Evolutionary conservation across 1,140 invertebrate genomes (phyloP), one percentile per base, ranked within the genome.

Genomic region (Trichogramma pretiosum): DNA sequence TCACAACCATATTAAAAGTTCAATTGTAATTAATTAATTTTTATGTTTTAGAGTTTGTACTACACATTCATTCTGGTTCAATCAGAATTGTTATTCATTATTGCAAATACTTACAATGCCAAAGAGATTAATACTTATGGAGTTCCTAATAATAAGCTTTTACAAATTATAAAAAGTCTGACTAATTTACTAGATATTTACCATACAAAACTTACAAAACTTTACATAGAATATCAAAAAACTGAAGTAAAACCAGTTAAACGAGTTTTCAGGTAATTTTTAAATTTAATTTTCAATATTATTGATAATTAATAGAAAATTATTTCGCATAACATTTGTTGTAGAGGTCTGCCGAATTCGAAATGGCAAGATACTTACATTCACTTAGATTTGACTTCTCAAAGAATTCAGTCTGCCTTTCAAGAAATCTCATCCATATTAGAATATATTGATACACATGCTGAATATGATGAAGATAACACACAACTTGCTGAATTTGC

Each of bases 331-430:
- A n/a, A n/a, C n/a, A 48, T 48, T 53, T 40, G 30, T 26, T 50
- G 11, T 32, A 64, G 65, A 39, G 41, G 48, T 18, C 18, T 39
- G 22, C 38, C 41, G 33, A 48, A 16, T 33, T 59, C 59, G 13
- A 64, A 63, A 42, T 72, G 63, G 62, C 59, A 64, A 51, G 62
- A 72, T 47, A 46, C 64, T 11, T 68, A 64, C 23, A 44, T 64
- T 39, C 64, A 70, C 44, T 36, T 70, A 26, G 60, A 69, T 52
- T 45, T 66, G 35, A 58, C 65, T n/a, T 65, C 61, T 3, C 58
- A 68, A 17, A 67, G 62, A 47, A 39, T 72, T 9, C 60, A 65
- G 51, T 47, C 49, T 5, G 61, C 60, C 13, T 67, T 67, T 38
- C 56, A 58, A 39, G 43, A 53, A 17, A 33, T 69, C 23, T 47